Evolutionary conservation across 2,113 vertebrate species (phyloP).

Genomic region (Natator depressus): DNA sequence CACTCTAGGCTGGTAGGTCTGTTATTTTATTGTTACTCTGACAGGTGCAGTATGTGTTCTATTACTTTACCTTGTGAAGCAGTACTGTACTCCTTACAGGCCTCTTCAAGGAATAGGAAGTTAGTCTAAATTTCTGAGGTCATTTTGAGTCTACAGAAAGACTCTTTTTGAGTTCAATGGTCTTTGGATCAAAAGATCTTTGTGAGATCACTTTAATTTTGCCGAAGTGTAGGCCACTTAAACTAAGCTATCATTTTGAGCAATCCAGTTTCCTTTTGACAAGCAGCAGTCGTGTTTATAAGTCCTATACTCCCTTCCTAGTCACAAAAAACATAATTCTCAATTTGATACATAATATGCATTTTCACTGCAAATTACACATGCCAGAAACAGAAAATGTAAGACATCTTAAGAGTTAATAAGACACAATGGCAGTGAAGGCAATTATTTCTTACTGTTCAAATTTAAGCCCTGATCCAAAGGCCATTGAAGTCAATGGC

Average conservation of each 20-base stretch:
- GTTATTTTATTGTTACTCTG: not conserved
- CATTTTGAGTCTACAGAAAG: not conserved
- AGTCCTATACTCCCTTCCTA: not conserved
- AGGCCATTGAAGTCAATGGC: not conserved
- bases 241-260: not conserved
- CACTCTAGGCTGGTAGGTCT: not conserved
- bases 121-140: not conserved
- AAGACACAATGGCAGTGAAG: not conserved
- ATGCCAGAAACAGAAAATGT: conserved; percentile 4
- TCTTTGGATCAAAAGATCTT: conserved; percentile 7
- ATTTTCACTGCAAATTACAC: not conserved
- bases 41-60: not conserved
- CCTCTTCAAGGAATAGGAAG: accelerated
- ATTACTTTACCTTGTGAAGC: not conserved
- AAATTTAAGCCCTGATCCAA: not conserved
- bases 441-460: not conserved
- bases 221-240: not conserved
- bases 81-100: not conserved
- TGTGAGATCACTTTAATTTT: not conserved
- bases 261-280: not conserved
- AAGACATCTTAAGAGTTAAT: not conserved
- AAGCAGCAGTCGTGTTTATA: not conserved
- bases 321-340: not conserved
- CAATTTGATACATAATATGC: not conserved
- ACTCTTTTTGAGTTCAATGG: not conserved